Evolutionary conservation across 2,888 invertebrate genomes (phyloP).

Genomic region (Folsomia candida): DNA sequence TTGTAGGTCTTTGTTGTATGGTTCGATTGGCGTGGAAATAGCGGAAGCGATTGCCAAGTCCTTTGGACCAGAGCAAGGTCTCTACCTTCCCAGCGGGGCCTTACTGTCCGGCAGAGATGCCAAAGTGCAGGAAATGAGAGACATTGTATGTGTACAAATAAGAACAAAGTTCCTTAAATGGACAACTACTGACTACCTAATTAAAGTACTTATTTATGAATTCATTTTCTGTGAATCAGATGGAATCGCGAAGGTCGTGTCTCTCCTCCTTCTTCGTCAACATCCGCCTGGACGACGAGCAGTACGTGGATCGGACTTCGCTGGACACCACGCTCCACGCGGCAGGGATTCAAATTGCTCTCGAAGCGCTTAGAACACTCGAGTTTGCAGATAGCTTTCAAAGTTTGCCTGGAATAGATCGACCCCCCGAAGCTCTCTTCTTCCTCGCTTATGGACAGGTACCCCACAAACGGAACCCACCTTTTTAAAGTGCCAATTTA

Average conservation of each 20-base stretch:
- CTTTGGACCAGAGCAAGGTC: slow-evolving; percentile 56
- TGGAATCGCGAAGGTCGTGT: slow-evolving; percentile 45
- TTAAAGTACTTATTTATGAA: too few species aligned
- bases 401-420: slow-evolving; percentile 56
- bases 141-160: slow-evolving; percentile 27
- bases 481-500: slow-evolving; percentile 10
- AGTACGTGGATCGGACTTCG: slow-evolving; percentile 48
- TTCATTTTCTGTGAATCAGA: too few species aligned
- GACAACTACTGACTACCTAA: not conserved
- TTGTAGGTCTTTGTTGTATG: slow-evolving; percentile 58
- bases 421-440: slow-evolving; percentile 59
- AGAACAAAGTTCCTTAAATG: not conserved
- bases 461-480: slow-evolving; percentile 29
- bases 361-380: slow-evolving; percentile 35
- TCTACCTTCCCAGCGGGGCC: slow-evolving; percentile 55
- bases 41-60: slow-evolving; percentile 57
- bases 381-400: slow-evolving; percentile 23
- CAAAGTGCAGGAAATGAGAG: slow-evolving; percentile 38
- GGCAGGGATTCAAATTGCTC: slow-evolving; percentile 46
- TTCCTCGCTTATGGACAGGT: slow-evolving; percentile 62
- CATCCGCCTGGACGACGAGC: slow-evolving; percentile 46
- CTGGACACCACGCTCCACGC: slow-evolving; percentile 48
- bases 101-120: slow-evolving; percentile 55
- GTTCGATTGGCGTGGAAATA: slow-evolving; percentile 54
- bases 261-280: slow-evolving; percentile 44